phyloP scores from a whole-genome alignment of 2,888 invertebrate genomes.

The Oithona nana region DNA sequence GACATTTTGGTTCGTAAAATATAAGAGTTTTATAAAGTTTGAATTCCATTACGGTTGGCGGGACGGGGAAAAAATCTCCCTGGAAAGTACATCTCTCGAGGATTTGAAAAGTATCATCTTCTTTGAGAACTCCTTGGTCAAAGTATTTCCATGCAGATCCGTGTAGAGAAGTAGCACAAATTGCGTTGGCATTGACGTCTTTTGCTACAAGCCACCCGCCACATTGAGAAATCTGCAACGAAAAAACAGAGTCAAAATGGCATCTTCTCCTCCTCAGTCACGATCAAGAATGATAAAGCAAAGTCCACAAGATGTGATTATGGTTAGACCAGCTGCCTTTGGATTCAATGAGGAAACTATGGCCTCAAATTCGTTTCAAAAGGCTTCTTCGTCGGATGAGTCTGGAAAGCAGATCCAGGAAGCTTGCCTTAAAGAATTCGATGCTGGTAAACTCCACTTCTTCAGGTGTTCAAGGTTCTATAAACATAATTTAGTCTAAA shows the following conservation, averaged over 20 bases:
- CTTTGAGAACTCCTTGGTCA: neutral
- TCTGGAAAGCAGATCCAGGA: neutral
- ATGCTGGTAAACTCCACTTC: too few species aligned
- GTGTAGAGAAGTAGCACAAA: neutral
- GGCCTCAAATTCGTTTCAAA: neutral
- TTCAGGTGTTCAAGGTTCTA: too few species aligned
- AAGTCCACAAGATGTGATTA: neutral
- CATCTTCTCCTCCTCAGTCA: too few species aligned
- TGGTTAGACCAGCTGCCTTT: neutral
- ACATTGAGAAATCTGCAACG: constrained; percentile 6
- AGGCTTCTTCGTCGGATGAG: neutral
- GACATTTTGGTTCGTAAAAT: neutral
- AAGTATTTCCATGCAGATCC: neutral
- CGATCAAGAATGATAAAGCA: neutral
- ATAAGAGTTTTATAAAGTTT: neutral
- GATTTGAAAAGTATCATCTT: neutral
- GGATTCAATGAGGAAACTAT: neutral
- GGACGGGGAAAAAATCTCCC: neutral
- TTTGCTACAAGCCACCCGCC: constrained; percentile 11
- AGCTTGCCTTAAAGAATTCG: neutral
- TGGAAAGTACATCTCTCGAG: neutral
- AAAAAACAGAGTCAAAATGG: neutral
- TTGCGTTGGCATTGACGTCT: too few species aligned
- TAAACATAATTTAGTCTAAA: too few species aligned
- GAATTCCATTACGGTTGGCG: neutral